Base-by-base conservation (phyloP, 37 sponge, comb jelly and placozoan genomes). In the Geodia barretti region DNA sequence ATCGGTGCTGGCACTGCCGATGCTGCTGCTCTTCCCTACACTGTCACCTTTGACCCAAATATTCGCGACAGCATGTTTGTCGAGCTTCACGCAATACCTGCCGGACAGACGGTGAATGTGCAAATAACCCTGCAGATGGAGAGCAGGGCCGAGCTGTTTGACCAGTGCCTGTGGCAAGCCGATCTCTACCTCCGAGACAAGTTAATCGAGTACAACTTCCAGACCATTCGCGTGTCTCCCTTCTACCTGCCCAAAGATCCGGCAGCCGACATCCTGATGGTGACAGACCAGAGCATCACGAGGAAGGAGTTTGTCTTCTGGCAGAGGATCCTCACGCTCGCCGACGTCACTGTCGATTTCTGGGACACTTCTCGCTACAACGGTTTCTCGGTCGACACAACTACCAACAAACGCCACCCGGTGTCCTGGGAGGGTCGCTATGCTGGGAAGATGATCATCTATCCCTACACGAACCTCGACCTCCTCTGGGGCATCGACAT, bases 281-380 rank as follows among this genome's bases (percentile, higher is more conserved):
- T 94, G 37, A 94, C 91, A 1, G 38, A 73, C 60, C 63, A 89
- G 23, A 19, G 28, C 29, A 90, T 94, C 41, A 73, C 70, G 7
- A 41, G 90, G 62, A 86, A 86, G 28, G 90, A 93, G 72, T 93
- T 89, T 73, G 74, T 86, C n/a, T 89, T 87, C 37, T 93, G 94
- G 94, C 87, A 93, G 76, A 60, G 80, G 33, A 70, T 93, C 26
- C 71, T 93, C 37, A 80, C 89, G 79, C 64, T 62, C 21, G 5
- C 89, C 39, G 58, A 37, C n/a, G 86, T 82, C 32, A 77, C 58
- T n/a, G 93, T 92, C 21, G 86, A 88, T 61, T 92, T 92, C 72
- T 92, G 93, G 93, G 93, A 92, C 54, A 85, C 77, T 25, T 65
- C 80, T 25, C 85, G 89, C 23, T 88, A 92, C 64, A 72, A 62